A percentile compares a stretch with the other conserved stretches of the same genome.
phyloP scores from a whole-genome alignment of 2,888 invertebrate genomes.

The Napeogenes inachia region DNA sequence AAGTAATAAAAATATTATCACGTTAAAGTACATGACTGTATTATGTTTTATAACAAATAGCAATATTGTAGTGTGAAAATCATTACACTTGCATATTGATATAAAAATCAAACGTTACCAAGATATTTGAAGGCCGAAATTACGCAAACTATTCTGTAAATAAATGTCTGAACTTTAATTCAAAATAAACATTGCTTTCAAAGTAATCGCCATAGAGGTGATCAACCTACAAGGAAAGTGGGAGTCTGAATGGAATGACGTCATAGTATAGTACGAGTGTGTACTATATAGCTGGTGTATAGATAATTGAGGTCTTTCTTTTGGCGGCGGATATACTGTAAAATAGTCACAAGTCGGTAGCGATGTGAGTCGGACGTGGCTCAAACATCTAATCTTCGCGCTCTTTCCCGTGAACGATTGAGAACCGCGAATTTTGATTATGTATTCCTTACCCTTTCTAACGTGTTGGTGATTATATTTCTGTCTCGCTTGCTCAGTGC shows the following conservation, averaged over 20 bases:
- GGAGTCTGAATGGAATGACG: constrained; percentile 69
- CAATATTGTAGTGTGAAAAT: no score
- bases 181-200: no score
- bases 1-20: no score
- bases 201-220: no score
- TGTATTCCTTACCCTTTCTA: constrained; percentile 49
- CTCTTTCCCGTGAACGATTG: constrained; percentile 58
- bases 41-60: no score
- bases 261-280: constrained; percentile 48
- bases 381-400: constrained; percentile 45
- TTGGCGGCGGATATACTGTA: constrained; percentile 60
- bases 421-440: constrained; percentile 64
- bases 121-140: no score
- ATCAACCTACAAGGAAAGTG: constrained; percentile 47
- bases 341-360: constrained; percentile 73
- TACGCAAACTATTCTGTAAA: no score
- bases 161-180: no score
- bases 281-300: constrained; percentile 36
- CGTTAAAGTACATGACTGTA: no score
- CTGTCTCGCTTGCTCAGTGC: constrained; percentile 46
- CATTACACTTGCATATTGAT: no score
- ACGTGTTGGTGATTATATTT: constrained; percentile 35
- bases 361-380: constrained; percentile 73
- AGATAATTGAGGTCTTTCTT: constrained; percentile 64
- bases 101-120: no score